Evolutionary conservation across 1,140 invertebrate species (phyloP), one percentile per base, ranked within the genome.

Genomic region (Brachionus koreanus): DNA sequence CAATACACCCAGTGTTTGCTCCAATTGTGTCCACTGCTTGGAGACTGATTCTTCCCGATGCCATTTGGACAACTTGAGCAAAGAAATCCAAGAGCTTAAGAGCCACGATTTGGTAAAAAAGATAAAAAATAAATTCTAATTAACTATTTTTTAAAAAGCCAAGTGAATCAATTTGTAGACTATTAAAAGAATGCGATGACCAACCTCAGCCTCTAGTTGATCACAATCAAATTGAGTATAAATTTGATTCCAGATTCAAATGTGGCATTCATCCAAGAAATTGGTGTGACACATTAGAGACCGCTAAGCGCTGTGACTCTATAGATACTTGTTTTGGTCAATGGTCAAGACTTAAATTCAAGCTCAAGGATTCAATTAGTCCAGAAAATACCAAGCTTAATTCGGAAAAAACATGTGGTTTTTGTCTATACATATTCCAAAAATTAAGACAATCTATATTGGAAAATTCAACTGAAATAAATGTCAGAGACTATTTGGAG

Each of bases 401-500:
- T 46, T 74, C 69, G 5, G 39, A 46, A 12, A 74, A 74, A 49
- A 74, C 69, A n/a, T 79, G 76, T 23, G 76, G 61, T 25, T 61
- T 65, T 37, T 79, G 76, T 23, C 10, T 79, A 6, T 79, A 39
- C 49, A 65, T 79, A n/a, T 79, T 79, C 39, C 19, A 79, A 10
- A 79, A 79, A 25, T 65, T 79, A 35, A 49, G 57, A 7, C 29
- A 79, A 61, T n/a, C 19, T 3, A 37, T 65, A 3, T 19, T 61
- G 39, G 46, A 79, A 65, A 79, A 79, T 79, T 42, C 49, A 13
- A 79, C 76, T 35, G 76, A 57, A 61, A 35, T 79, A 25, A 65
- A 65, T 39, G 61, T 79, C 16, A 61, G 10, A 65, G 61, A 79
- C 23, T 79, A 79, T 16, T 65, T 79, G 23, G 76, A 79, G 35